Conservation (phyloP, 2,888 invertebrate species). For the Exephanes ischioxanthus region DNA sequence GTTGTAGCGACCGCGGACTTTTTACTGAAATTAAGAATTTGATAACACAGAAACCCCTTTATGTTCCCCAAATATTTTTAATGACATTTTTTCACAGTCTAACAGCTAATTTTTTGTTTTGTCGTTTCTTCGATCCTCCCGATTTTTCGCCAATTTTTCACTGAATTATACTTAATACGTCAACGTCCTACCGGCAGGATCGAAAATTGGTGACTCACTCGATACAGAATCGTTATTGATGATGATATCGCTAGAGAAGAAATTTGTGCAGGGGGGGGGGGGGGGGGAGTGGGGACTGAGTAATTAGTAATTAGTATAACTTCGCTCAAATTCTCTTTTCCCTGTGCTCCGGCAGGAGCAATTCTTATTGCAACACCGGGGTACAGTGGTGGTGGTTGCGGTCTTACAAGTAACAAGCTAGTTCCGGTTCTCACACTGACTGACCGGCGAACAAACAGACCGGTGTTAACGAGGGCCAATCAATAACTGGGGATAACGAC, state of each 20-base stretch:
- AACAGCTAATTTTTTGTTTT: too few species aligned
- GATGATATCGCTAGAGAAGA: not conserved
- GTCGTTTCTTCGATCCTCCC: not conserved
- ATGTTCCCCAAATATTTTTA: not conserved
- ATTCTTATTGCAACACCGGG: constrained; percentile 21
- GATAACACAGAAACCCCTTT: not conserved
- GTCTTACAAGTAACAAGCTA: constrained; percentile 16
- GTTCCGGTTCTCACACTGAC: constrained; percentile 81
- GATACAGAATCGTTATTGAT: too few species aligned
- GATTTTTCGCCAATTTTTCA: not conserved
- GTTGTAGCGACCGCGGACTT: not conserved
- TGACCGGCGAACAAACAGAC: constrained; percentile 75
- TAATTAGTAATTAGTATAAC: not conserved
- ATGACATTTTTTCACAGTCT: not conserved
- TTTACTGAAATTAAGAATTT: not conserved
- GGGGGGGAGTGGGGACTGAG: too few species aligned
- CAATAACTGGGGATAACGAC: constrained; percentile 83
- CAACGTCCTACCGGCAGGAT: not conserved
- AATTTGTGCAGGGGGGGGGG: not conserved
- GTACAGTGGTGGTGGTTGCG: constrained; percentile 8
- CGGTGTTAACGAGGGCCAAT: constrained; percentile 81
- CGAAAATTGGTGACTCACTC: not conserved
- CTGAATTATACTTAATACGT: not conserved
- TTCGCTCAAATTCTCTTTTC: constrained; percentile 25
- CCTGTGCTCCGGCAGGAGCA: not conserved